These are phyloP conservation scores for Malurus melanocephalus DNA, from an alignment of 2,113 vertebrate species.

Conservation along the genomic window DNA sequence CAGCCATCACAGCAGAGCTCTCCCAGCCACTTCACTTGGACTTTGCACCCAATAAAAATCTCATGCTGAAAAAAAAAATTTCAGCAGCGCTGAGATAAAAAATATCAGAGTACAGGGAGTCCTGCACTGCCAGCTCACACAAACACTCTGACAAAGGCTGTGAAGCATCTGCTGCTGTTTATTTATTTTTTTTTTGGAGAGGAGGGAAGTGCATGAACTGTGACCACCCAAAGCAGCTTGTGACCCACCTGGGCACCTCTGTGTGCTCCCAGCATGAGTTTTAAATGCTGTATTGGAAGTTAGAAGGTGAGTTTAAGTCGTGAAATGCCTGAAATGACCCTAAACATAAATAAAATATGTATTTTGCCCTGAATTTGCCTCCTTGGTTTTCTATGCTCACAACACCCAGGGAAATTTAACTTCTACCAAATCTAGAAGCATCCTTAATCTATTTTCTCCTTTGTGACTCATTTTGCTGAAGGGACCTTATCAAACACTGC, in stretches of 20 bases:
- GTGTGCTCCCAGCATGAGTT: neutral
- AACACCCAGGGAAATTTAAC: neutral
- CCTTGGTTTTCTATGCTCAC: neutral
- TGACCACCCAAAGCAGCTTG: neutral
- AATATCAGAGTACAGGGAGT: neutral
- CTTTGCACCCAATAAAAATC: neutral
- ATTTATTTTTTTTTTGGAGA: neutral
- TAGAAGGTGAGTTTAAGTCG: neutral
- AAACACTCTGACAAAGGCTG: neutral
- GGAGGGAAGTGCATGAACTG: neutral
- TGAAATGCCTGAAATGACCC: neutral
- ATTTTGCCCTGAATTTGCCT: neutral
- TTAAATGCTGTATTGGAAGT: neutral
- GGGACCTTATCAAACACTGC: neutral
- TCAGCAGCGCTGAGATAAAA: neutral
- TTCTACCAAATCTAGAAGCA: neutral
- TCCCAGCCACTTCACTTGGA: neutral
- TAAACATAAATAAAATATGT: neutral
- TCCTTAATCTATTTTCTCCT: neutral
- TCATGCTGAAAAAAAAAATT: neutral
- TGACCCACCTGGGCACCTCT: neutral
- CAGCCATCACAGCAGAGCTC: neutral
- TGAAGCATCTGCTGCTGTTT: conserved; percentile 19
- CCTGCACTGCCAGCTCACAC: neutral
- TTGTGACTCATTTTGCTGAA: neutral